Percentiles rank a stretch among this genome's conserved stretches.
Evolutionary conservation across 2,113 vertebrate genomes (phyloP).

Genomic region (Platichthys flesus): DNA sequence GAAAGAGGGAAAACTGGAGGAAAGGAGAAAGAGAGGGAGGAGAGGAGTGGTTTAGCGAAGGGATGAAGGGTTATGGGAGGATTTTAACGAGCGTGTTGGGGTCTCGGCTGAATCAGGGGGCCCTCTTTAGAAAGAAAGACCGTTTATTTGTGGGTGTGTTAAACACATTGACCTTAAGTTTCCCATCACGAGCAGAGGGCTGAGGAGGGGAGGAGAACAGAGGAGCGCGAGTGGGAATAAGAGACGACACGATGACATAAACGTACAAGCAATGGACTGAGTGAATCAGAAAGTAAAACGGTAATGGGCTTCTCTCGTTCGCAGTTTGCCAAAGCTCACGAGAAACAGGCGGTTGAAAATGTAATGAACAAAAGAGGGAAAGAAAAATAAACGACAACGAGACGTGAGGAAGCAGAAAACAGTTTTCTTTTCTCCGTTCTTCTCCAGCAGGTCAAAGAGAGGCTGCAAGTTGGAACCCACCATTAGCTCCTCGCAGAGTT

Average conservation of each 20-base stretch:
- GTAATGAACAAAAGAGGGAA: not conserved
- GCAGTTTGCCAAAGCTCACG: conserved; percentile 8
- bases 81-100: conserved; percentile 61
- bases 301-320: not conserved
- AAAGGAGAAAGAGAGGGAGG: not conserved
- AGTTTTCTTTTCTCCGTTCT: not conserved
- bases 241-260: conserved; percentile 35
- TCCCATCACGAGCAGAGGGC: conserved; percentile 30
- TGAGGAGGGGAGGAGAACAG: not conserved
- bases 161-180: conserved; percentile 53
- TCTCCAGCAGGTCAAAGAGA: conserved; percentile 35
- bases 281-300: conserved; percentile 28
- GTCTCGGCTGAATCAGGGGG: conserved; percentile 37
- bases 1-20: not conserved
- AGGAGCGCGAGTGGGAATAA: not conserved
- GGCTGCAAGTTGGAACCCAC: conserved; percentile 14
- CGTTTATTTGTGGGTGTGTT: conserved; percentile 50
- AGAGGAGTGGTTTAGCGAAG: not conserved
- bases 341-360: conserved; percentile 1
- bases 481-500: conserved; percentile 29
- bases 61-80: conserved; percentile 28
- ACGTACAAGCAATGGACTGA: not conserved
- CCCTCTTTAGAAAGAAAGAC: conserved; percentile 27
- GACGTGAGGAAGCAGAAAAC: not conserved
- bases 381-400: not conserved